phyloP scores from a whole-genome alignment of 2,888 invertebrate genomes.

The Nematopogon swammerdamellus region DNA sequence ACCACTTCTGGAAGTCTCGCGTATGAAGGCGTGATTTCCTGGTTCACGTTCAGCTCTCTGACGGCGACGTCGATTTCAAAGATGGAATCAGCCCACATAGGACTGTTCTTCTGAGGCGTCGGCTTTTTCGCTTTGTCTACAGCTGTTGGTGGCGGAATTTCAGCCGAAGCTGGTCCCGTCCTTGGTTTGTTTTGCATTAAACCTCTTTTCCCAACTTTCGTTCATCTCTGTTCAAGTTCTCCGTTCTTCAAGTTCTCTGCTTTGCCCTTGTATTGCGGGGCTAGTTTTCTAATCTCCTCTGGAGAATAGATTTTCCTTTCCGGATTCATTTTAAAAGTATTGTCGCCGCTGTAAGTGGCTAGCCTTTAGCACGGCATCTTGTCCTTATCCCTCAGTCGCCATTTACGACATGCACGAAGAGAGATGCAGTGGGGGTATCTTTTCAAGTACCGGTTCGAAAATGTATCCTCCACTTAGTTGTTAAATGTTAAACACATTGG shows the following conservation, averaged over 20 bases:
- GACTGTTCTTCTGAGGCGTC: constrained; percentile 8
- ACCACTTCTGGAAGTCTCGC: constrained; percentile 12
- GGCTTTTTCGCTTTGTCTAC: constrained; percentile 7
- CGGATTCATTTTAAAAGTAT: constrained; percentile 2
- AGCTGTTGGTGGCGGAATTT: constrained; percentile 4
- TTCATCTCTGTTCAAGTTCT: no score
- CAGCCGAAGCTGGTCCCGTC: constrained; percentile 3
- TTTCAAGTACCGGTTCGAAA: no score
- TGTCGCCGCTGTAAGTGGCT: no score
- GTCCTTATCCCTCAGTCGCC: no score
- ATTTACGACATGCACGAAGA: no score
- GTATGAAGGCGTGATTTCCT: constrained; percentile 12
- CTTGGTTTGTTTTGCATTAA: neutral
- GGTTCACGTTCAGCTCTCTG: constrained; percentile 14
- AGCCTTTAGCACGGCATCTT: no score
- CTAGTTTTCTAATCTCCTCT: constrained; percentile 9
- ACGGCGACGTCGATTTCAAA: constrained; percentile 15
- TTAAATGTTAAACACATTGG: no score
- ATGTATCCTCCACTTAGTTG: no score
- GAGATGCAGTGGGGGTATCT: no score
- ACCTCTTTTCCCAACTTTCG: constrained; percentile 8
- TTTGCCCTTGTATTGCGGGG: constrained; percentile 9
- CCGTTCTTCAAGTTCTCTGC: constrained; percentile 10
- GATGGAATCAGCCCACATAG: constrained; percentile 13
- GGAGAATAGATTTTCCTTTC: constrained; percentile 8